Evolutionary conservation across 2,113 vertebrate genomes (phyloP), one percentile per base, ranked within the genome.

Genomic region (Chaetura pelagica): DNA sequence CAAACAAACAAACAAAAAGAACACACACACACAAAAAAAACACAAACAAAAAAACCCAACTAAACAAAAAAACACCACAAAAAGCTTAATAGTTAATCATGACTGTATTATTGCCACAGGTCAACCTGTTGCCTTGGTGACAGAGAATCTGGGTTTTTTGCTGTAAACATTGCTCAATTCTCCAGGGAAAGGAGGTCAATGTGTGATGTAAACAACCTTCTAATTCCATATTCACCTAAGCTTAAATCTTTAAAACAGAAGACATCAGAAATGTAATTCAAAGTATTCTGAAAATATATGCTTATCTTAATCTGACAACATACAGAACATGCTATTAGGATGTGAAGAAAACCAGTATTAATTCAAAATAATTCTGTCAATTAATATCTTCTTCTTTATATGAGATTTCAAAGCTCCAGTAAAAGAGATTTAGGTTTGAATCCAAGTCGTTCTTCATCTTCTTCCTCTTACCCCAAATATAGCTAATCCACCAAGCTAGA

Each of bases 401-500:
- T n/a, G 29, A 58, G 26, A 92, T 93, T 87, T 89, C 52, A 49
- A 38, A 68, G 40, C 17, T 71, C 74, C 38, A 32, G 9, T 69
- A 38, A 90, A 40, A 76, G 16, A 94, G 35, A 58, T 9, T 54
- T 27, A 75, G 20, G 12, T 93, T 68, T 78, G 48, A 87, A n/a
- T 75, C 24, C 35, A 87, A 94, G 40, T 3, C 69, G 38, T 40
- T 3, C 4, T n/a, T 93, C 29, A 21, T 87, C 66, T 59, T 89
- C 73, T 86, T 90, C 57, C 32, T 81, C 24, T 81, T 84, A 75
- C 32, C 38, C 19, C 52, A 87, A 91, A 92, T 78, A 89, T 3
- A 89, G 58, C 8, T 73, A 94, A 87, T 58, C 77, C 82, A 82
- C 52, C 95, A 89, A 92, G 54, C 40, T 48, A 91, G 61, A 89